These are phyloP conservation scores for Papilio dardanus DNA, from an alignment of 1,140 invertebrate species.

Conservation along the genomic window DNA sequence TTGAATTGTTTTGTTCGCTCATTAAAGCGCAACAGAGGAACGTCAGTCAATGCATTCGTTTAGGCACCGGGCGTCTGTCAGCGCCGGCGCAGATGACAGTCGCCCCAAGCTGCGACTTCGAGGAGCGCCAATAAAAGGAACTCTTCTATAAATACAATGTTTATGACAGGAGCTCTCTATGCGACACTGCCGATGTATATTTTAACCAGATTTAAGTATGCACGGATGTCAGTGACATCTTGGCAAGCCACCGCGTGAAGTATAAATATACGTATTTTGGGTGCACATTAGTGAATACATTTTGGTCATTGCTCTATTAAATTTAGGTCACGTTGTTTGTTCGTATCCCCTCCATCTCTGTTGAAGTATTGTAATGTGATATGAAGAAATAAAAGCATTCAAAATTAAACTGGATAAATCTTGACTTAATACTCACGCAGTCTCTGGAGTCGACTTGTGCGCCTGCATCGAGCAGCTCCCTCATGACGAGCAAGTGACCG, in stretches of 20 bases:
- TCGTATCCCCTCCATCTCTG: not conserved
- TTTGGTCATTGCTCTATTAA: conserved; percentile 75
- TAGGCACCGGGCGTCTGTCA: conserved; percentile 17
- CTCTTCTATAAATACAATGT: conserved; percentile 55
- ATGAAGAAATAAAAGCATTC: not conserved
- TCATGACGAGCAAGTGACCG: conserved; percentile 92
- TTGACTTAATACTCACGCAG: conserved; percentile 89
- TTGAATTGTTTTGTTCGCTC: not conserved
- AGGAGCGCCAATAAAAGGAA: conserved; percentile 29
- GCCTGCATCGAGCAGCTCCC: conserved; percentile 93
- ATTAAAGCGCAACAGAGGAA: not conserved
- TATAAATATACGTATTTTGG: conserved; percentile 79
- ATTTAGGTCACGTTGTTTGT: conserved; percentile 57
- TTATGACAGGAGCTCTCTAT: conserved; percentile 53
- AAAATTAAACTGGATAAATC: not conserved
- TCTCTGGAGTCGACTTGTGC: conserved; percentile 95
- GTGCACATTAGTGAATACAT: conserved; percentile 70
- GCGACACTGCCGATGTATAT: conserved; percentile 49
- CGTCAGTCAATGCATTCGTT: conserved; percentile 11
- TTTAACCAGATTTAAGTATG: conserved; percentile 71
- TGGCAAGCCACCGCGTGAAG: conserved; percentile 73
- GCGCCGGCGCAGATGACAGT: not conserved
- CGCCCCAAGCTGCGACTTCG: not conserved
- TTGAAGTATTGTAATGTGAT: conserved; percentile 3
- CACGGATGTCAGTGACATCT: conserved; percentile 75